A percentile compares a stretch with the other conserved stretches of the same genome.
These are phyloP conservation scores for Pionites leucogaster DNA, from an alignment of 2,113 vertebrate genomes.

Conservation along the genomic window DNA sequence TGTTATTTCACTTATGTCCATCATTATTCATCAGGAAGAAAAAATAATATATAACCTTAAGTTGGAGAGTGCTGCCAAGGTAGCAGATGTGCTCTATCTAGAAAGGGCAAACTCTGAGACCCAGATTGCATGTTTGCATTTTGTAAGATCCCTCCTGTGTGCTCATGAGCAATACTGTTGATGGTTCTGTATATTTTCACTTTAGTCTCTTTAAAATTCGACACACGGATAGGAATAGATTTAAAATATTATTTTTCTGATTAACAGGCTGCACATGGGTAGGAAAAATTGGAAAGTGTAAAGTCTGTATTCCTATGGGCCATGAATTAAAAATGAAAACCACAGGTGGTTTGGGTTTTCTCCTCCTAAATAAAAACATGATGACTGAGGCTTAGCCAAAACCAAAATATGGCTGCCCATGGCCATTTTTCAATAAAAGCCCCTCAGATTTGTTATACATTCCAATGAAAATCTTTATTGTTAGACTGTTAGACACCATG, in stretches of 20 bases:
- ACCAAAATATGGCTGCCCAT: constrained; percentile 35
- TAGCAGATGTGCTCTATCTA: neutral
- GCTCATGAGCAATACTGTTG: neutral
- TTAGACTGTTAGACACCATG: neutral
- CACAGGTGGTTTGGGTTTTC: constrained; percentile 67
- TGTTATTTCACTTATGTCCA: neutral
- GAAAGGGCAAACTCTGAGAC: neutral
- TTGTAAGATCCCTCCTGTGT: neutral
- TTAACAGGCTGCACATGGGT: constrained; percentile 27
- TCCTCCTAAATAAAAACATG: constrained; percentile 57
- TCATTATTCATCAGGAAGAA: neutral
- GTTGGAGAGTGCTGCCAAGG: neutral
- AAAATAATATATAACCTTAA: neutral
- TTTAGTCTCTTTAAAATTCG: constrained; percentile 13
- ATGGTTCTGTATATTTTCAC: neutral
- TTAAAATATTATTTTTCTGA: constrained; percentile 47
- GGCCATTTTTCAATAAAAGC: constrained; percentile 42
- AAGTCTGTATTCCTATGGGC: constrained; percentile 48
- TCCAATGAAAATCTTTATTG: constrained; percentile 18
- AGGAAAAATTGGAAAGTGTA: constrained; percentile 42
- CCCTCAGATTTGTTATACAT: constrained; percentile 6
- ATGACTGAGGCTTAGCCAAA: constrained; percentile 54
- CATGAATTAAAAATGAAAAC: constrained; percentile 65
- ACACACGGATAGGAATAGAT: constrained; percentile 4
- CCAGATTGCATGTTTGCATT: neutral